These are phyloP conservation scores for Danio choprae DNA, from an alignment of 2,797 vertebrate genomes.

Conservation along the genomic window DNA sequence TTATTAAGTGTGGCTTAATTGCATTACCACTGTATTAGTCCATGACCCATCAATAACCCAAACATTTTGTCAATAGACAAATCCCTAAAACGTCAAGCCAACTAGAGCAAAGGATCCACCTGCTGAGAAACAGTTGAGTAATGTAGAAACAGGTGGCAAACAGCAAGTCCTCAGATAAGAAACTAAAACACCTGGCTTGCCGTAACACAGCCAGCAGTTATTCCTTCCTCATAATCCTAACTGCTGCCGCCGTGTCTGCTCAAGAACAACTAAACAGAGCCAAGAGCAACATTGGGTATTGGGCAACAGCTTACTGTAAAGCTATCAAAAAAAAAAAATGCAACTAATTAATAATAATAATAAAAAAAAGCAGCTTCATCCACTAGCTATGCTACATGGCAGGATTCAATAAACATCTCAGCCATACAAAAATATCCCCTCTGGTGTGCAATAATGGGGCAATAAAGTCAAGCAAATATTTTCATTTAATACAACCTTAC, in stretches of 20 bases:
- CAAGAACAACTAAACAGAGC: slow-evolving; percentile 12
- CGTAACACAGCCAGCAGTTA: slow-evolving; percentile 32
- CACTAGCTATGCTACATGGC: not conserved
- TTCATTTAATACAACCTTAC: not conserved
- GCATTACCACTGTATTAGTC: too few species aligned
- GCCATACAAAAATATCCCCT: slow-evolving; percentile 25
- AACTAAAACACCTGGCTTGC: slow-evolving; percentile 43
- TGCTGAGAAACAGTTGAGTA: slow-evolving; percentile 27
- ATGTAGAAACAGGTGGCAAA: slow-evolving; percentile 42
- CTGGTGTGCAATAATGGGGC: slow-evolving; percentile 1
- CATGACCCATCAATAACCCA: not conserved
- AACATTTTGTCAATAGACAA: slow-evolving; percentile 8
- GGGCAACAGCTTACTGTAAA: slow-evolving; percentile 24
- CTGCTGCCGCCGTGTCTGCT: not conserved
- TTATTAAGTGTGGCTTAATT: too few species aligned
- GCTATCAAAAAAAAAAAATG: slow-evolving; percentile 45
- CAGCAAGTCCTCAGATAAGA: slow-evolving; percentile 28
- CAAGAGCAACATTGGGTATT: slow-evolving; percentile 34
- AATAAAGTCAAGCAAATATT: slow-evolving; percentile 28
- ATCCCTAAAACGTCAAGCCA: slow-evolving; percentile 15
- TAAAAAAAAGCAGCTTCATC: slow-evolving; percentile 19
- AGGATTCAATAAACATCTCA: slow-evolving; percentile 10
- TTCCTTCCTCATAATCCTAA: slow-evolving; percentile 44
- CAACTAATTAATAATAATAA: too few species aligned
- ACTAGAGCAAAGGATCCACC: slow-evolving; percentile 28